A percentile compares a stretch with the other conserved stretches of the same genome.
Evolutionary conservation across 2,113 vertebrate species (phyloP).

Genomic region (Macheiramphus alcinus): DNA sequence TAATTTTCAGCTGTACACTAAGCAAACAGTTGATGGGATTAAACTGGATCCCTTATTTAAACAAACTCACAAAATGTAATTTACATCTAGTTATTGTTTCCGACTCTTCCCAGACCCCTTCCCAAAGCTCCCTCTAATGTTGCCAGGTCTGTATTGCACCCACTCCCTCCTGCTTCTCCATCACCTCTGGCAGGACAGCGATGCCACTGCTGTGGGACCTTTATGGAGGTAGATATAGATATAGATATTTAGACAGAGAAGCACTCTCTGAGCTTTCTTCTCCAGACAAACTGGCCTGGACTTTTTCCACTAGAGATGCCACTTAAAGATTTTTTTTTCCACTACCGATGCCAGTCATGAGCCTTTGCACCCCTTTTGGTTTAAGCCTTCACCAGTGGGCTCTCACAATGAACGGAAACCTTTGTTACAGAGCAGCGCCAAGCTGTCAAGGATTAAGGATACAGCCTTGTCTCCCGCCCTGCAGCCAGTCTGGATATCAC

Average conservation of each 20-base stretch:
- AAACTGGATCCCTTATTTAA: conserved; percentile 61
- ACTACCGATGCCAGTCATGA: neutral
- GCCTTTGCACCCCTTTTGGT: neutral
- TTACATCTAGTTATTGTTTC: conserved; percentile 43
- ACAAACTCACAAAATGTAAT: conserved; percentile 47
- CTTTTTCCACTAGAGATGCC: neutral
- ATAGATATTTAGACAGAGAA: neutral
- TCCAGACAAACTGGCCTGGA: neutral
- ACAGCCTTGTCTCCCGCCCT: neutral
- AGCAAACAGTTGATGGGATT: conserved; percentile 35
- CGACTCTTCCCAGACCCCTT: conserved; percentile 14
- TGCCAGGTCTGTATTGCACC: conserved; percentile 10
- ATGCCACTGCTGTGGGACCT: neutral
- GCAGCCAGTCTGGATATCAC: neutral
- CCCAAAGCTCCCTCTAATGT: conserved; percentile 64
- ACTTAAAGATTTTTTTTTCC: neutral
- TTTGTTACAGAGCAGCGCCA: neutral
- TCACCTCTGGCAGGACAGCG: neutral
- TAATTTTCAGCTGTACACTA: conserved; percentile 65
- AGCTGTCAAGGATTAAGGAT: neutral
- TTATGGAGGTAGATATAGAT: neutral
- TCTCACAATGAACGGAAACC: neutral
- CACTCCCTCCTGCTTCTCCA: neutral
- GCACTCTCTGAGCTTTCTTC: neutral
- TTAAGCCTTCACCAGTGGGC: neutral